A percentile compares a stretch with the other conserved stretches of the same genome.
Conservation (phyloP, 2,113 vertebrate genomes). For the Junco hyemalis region DNA sequence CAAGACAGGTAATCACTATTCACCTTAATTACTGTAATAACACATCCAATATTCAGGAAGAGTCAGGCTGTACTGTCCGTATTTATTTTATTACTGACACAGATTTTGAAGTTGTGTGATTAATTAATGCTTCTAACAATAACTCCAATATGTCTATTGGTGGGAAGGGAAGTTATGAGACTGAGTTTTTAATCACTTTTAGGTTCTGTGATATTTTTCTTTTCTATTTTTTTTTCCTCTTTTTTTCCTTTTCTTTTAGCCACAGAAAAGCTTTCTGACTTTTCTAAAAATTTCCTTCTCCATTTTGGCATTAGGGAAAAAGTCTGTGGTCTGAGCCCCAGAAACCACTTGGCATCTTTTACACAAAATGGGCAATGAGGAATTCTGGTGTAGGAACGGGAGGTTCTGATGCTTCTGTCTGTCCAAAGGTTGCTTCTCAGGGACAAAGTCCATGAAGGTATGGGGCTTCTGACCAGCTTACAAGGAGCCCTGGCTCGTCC, state of each 20-base stretch:
- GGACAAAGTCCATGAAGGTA: not conserved
- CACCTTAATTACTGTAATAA: constrained; percentile 74
- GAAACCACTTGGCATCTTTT: not conserved
- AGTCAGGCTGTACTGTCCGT: constrained; percentile 43
- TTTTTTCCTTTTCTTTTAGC: not conserved
- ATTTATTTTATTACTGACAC: constrained; percentile 68
- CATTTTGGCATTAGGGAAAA: not conserved
- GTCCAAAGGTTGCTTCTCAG: not conserved
- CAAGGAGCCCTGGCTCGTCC: not conserved
- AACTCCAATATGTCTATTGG: constrained; percentile 13
- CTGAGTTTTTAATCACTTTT: constrained; percentile 4
- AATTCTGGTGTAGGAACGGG: not conserved
- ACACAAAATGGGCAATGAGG: not conserved
- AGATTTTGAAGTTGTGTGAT: constrained; percentile 69
- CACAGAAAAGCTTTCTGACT: not conserved
- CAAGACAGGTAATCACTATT: constrained; percentile 70
- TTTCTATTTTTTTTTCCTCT: not conserved
- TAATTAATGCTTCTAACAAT: constrained; percentile 69
- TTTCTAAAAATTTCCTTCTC: not conserved
- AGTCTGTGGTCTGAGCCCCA: not conserved
- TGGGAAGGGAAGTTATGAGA: constrained; percentile 11
- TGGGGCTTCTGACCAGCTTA: not conserved
- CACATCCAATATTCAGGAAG: constrained; percentile 61
- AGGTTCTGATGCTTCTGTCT: not conserved
- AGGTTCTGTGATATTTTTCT: not conserved